Percentiles rank a stretch among this genome's conserved stretches.
Evolutionary conservation across 2,113 vertebrate species (phyloP).

Genomic region (Alethe diademata): DNA sequence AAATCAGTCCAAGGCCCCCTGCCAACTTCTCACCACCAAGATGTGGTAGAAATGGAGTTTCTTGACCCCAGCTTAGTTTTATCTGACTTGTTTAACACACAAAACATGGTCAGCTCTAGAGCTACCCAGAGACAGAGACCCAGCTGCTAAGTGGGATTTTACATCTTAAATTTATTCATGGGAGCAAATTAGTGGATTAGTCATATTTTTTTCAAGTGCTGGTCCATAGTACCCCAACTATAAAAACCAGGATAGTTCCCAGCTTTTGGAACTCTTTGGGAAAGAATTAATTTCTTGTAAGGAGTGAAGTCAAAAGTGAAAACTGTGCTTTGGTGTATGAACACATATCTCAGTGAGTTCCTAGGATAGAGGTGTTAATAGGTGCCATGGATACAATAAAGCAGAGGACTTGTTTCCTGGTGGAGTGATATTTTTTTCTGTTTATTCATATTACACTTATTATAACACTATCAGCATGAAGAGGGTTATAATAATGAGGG

Average conservation of each 20-base stretch:
- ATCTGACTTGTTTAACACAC: not conserved
- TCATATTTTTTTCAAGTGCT: not conserved
- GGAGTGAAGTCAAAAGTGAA: not conserved
- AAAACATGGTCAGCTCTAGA: not conserved
- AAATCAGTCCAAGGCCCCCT: not conserved
- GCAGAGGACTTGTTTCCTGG: not conserved
- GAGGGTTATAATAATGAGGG: conserved; percentile 22
- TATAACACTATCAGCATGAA: not conserved
- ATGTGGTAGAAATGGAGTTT: not conserved
- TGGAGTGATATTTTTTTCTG: not conserved
- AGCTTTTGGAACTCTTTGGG: not conserved
- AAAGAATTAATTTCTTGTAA: not conserved
- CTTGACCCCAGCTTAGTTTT: not conserved
- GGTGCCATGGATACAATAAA: conserved; percentile 3
- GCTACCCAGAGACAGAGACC: not conserved
- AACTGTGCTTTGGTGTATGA: not conserved
- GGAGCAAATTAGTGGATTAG: not conserved
- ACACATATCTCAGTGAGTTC: not conserved
- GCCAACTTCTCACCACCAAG: not conserved
- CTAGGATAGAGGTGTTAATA: not conserved
- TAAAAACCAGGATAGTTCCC: not conserved
- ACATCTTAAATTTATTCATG: not conserved
- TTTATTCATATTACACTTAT: conserved; percentile 28
- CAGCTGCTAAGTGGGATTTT: not conserved
- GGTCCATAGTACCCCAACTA: not conserved